Percentiles rank a stretch among this genome's conserved stretches.
Conservation (phyloP, 1,140 invertebrate genomes). For the Drosophila nikananu region DNA sequence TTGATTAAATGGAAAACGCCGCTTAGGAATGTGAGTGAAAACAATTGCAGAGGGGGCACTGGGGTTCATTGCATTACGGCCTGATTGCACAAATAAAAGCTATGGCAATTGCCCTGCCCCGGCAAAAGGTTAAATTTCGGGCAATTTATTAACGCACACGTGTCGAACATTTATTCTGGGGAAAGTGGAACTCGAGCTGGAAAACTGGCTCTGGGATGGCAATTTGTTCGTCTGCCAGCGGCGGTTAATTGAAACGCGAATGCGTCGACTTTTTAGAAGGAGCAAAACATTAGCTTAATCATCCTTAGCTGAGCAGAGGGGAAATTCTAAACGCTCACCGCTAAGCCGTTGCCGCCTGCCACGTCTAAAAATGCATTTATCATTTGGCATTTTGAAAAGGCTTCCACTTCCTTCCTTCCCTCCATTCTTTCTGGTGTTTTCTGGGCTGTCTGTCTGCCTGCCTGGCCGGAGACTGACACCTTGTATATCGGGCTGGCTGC, state of each 20-base stretch:
- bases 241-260: conserved; percentile 67
- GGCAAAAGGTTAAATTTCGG: conserved; percentile 36
- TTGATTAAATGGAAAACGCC: conserved; percentile 72
- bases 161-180: conserved; percentile 55
- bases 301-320: conserved; percentile 52
- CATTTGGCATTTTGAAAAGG: conserved; percentile 79
- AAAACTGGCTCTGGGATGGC: conserved; percentile 17
- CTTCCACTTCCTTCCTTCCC: conserved; percentile 63
- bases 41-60: conserved; percentile 47
- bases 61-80: conserved; percentile 60
- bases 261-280: conserved; percentile 39
- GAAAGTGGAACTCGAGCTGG: not conserved
- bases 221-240: conserved; percentile 54
- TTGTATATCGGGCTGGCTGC: conserved; percentile 42
- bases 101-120: conserved; percentile 51
- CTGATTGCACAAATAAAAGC: conserved; percentile 71
- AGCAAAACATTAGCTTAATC: conserved; percentile 71
- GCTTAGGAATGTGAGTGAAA: conserved; percentile 36
- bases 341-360: conserved; percentile 50
- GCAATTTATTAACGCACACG: conserved; percentile 67
- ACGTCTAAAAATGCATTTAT: conserved; percentile 78
- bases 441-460: conserved; percentile 17
- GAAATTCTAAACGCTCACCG: conserved; percentile 43
- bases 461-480: conserved; percentile 33
- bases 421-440: not conserved